Conservation (phyloP, 2,113 vertebrate species). For the Rhinopomastus cyanomelas region DNA sequence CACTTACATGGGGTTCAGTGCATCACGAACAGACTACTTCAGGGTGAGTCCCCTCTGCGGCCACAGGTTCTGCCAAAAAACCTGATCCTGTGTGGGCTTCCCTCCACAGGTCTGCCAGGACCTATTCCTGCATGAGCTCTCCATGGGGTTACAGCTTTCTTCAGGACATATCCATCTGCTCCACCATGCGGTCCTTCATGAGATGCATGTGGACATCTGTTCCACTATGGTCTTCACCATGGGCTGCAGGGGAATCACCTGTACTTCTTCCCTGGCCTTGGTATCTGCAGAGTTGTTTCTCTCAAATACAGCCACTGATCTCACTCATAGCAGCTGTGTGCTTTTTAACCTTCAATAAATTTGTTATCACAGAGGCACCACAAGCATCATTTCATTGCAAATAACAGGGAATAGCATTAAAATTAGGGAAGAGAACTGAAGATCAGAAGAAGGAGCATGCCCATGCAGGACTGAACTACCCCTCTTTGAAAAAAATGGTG, state of each 20-base stretch:
- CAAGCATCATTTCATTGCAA: not conserved
- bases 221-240: not conserved
- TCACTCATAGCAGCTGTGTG: not conserved
- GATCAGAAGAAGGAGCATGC: not conserved
- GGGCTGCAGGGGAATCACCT: not conserved
- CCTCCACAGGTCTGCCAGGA: not conserved
- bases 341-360: not conserved
- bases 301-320: not conserved
- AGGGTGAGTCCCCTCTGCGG: no score
- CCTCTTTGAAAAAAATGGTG: accelerated
- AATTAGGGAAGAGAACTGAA: not conserved
- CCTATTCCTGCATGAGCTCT: accelerated
- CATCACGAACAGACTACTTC: not conserved
- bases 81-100: not conserved
- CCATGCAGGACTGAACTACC: not conserved
- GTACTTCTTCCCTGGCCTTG: not conserved
- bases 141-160: accelerated
- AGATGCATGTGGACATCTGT: not conserved
- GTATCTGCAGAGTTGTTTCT: not conserved
- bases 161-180: not conserved
- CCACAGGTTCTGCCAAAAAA: not conserved
- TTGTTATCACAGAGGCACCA: not conserved
- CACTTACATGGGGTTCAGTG: no score
- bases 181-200: not conserved
- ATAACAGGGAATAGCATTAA: not conserved